phyloP scores from a whole-genome alignment of 2,797 vertebrate species.

The Periparus ater region DNA sequence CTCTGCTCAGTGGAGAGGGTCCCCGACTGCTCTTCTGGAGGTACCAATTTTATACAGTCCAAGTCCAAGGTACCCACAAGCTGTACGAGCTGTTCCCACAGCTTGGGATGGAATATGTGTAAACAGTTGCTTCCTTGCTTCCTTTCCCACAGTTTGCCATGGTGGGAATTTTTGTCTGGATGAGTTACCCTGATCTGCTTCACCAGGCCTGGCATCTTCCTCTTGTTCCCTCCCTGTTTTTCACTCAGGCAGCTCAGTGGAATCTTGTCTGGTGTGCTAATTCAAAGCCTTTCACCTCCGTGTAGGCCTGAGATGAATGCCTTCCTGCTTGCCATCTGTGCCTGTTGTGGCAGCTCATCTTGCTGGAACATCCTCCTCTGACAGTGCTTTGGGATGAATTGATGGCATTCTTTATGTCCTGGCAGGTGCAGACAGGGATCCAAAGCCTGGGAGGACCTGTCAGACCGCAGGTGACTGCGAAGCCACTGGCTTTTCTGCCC shows the following conservation, averaged over 20 bases:
- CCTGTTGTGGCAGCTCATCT: not conserved
- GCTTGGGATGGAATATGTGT: not conserved
- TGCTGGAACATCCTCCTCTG: fast-evolving
- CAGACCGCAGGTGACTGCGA: fast-evolving
- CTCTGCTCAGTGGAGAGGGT: not conserved
- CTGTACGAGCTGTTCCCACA: fast-evolving
- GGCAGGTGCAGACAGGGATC: not conserved
- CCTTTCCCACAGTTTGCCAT: not conserved
- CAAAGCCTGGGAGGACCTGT: not conserved
- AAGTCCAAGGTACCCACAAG: fast-evolving
- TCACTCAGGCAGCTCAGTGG: not conserved
- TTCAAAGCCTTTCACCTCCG: not conserved
- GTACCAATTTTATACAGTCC: not conserved
- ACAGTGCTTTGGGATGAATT: not conserved
- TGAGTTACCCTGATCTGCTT: not conserved
- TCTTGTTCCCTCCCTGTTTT: not conserved
- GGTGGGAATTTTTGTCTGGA: not conserved
- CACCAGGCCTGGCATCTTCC: not conserved
- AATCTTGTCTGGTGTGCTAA: fast-evolving
- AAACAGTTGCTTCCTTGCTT: not conserved
- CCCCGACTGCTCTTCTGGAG: not conserved
- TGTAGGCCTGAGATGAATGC: not conserved
- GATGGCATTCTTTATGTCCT: not conserved
- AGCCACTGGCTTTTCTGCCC: not conserved
- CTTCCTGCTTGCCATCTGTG: not conserved